These are phyloP conservation scores for Philotrypesis tridentata DNA, from an alignment of 1,140 invertebrate genomes.

Conservation along the genomic window DNA sequence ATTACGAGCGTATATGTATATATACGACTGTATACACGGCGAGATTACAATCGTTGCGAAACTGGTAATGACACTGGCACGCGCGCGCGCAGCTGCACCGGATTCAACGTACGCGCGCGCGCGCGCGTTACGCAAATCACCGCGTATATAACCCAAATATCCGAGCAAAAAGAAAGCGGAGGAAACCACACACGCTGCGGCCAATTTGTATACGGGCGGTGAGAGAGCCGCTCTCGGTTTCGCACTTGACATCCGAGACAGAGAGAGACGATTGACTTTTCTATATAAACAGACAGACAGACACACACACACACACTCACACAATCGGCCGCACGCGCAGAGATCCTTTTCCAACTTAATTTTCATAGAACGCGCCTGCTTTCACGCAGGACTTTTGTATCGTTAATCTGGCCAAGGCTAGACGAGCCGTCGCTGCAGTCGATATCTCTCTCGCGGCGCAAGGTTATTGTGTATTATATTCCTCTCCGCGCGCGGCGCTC, in stretches of 20 bases:
- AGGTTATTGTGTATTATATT: conserved; percentile 55
- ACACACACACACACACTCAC: too few relatives aligned
- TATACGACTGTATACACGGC: not conserved
- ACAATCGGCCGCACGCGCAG: too few relatives aligned
- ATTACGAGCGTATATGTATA: not conserved
- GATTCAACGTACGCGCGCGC: not conserved
- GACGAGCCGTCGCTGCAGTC: conserved; percentile 45
- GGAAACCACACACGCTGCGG: not conserved
- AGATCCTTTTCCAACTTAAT: not conserved
- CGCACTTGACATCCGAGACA: too few relatives aligned
- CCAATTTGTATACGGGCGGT: too few relatives aligned
- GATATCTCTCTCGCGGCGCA: conserved; percentile 54
- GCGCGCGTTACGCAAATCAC: not conserved
- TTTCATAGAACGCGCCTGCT: conserved; percentile 45
- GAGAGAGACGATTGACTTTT: too few relatives aligned
- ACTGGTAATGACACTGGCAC: conserved; percentile 13
- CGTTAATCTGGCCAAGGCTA: conserved; percentile 53
- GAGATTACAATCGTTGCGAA: not conserved
- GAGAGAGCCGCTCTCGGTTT: too few relatives aligned
- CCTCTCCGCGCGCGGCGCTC: not conserved
- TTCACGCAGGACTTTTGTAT: conserved; percentile 46
- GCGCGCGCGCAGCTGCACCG: not conserved
- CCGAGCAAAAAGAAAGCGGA: conserved; percentile 4
- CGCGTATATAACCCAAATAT: not conserved
- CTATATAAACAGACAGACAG: too few relatives aligned